Base-by-base conservation (phyloP, 2,888 invertebrate species). In the Morpho achilles region DNA sequence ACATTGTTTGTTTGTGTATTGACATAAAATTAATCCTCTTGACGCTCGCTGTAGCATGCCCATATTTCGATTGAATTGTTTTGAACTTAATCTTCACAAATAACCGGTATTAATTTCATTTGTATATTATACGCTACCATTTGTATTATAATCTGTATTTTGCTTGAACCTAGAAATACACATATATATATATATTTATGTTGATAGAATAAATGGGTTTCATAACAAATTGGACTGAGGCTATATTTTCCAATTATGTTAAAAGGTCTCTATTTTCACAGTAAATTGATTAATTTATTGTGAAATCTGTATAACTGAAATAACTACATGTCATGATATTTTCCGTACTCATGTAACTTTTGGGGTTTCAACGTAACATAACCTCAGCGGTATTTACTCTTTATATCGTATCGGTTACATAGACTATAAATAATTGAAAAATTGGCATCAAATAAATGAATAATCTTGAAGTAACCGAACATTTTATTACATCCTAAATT, bases 51-150 rank as follows among this genome's bases (percentile, higher is more conserved):
- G 68, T 64, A 72, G 73, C 74, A 76, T 74, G 70, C 69, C 72
- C 75, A 79, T 80, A 81, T 82, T 84, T 77, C 82, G 83, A 86
- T 85, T 83, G 81, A 82, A 87, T 86, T 82, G 81, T 82, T 82
- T 69, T 76, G 74, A 81, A 82, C 79, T 81, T 82, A 79, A 84
- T 81, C 84, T 82, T 77, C 71, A 75, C 80, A 80, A 79, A 82
- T 80, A 80, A 80, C 75, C 77, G 74, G 85, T 80, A 86, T 75
- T 75, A 77, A 78, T 80, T 78, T 70, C 71, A 73, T 67, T 66
- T 64, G 59, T 57, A 67, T 68, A 69, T 58, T 62, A 69, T 61
- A 63, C 60, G 63, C 60, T 60, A 59, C 62, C 50, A 62, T 66
- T 62, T 63, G 63, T 65, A 56, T 53, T 60, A 55, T 53, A 56